Evolutionary conservation across 2,888 invertebrate species (phyloP), one percentile per base, ranked within the genome.

Genomic region (Lasioglossum vierecki): DNA sequence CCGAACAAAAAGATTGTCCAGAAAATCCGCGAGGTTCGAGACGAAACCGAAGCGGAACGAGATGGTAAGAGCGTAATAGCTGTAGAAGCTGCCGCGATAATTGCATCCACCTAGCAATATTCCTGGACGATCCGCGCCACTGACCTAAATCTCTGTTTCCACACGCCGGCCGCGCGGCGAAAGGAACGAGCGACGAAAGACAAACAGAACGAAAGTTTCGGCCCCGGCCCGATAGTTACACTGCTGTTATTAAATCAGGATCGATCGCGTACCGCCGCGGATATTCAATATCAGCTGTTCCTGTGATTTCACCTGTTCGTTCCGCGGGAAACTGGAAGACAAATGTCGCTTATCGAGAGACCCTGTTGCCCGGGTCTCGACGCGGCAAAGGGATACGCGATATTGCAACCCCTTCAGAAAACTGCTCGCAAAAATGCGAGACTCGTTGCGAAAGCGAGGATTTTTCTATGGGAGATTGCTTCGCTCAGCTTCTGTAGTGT

Each of bases 91-190:
- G 73, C 81, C 79, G 76, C 80, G 85, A 80, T 83, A 86, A 89
- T 90, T 87, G 86, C 85, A 78, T 84, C 81, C 68, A 79, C 83
- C 79, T 77, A 80, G 86, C 84, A 87, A 90, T 88, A 87, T 84
- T 80, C 77, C 81, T 18, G 26, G 71, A 70, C 79, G 78, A 53
- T 66, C 53, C 71, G 71, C 66, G 49, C 49, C 72, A 82, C 73
- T 88, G 88, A 88, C 89, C 89, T 76, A 88, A 88, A 90, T 89
- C 84, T 68, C n/a, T 22, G 35, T 11, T 39, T 68, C 35, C 30
- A 66, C 35, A 35, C 60, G 66, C 39, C 70, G 5, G 22, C 39
- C 66, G 26, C 53, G 53, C 26, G 9, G 77, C n/a, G 53, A 13
- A 63, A 71, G n/a, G 49, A 46, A 26, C 63, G 13, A 13, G 49